Evolutionary conservation across 2,113 vertebrate species (phyloP).

Genomic region (Pseudolaguvia tuberculata): DNA sequence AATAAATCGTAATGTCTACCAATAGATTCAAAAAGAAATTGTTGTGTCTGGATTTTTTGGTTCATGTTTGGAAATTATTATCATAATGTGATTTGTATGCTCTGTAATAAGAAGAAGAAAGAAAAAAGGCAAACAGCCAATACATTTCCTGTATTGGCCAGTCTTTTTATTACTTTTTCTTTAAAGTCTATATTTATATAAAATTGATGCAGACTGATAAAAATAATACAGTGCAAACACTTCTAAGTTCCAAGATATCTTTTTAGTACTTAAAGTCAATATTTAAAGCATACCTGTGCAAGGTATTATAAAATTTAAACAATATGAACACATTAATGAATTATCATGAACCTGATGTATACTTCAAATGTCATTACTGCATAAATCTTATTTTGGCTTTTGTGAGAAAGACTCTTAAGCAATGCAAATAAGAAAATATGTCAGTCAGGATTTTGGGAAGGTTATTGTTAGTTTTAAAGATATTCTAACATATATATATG

Average conservation of each 20-base stretch:
- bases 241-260: too few relatives aligned
- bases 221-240: too few relatives aligned
- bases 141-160: too few relatives aligned
- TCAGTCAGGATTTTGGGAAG: background rate
- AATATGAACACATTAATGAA: background rate
- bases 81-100: conserved; percentile 5
- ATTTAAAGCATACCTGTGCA: background rate
- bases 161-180: background rate
- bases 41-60: background rate
- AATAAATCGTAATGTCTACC: background rate
- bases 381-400: background rate
- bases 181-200: conserved; percentile 7
- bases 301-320: background rate
- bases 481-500: background rate
- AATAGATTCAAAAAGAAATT: background rate
- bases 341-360: background rate
- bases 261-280: conserved; percentile 16
- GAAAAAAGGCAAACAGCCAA: background rate
- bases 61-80: background rate
- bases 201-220: too few relatives aligned
- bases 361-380: background rate
- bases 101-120: background rate
- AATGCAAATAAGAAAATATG: background rate
- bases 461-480: background rate
- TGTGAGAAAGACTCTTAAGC: background rate